phyloP scores from a whole-genome alignment of 1,140 invertebrate species.

The Dendrolimus kikuchii region DNA sequence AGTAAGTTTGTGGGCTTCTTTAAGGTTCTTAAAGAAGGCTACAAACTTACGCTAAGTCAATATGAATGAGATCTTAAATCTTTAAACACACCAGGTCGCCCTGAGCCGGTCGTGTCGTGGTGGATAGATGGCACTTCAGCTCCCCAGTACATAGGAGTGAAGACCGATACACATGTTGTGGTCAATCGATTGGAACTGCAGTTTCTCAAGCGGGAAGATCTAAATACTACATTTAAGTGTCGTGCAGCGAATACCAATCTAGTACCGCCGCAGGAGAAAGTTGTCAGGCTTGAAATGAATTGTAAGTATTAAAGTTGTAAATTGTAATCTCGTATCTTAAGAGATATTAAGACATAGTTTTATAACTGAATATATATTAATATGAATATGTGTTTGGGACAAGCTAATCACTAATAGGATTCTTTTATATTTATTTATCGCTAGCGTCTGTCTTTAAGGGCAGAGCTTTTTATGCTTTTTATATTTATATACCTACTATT shows the following conservation, averaged over 20 bases:
- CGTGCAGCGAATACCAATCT: conserved; percentile 90
- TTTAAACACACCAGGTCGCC: conserved; percentile 76
- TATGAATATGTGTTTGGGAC: no score
- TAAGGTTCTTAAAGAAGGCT: background rate
- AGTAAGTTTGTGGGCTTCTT: no score
- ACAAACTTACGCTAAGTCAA: background rate
- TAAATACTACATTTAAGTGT: conserved; percentile 88
- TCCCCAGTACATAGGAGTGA: conserved; percentile 71
- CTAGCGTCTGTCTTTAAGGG: no score
- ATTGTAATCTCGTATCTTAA: no score
- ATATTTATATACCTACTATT: no score
- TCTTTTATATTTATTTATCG: no score
- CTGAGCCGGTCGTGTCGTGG: conserved; percentile 85
- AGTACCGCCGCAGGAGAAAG: conserved; percentile 84
- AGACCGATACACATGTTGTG: conserved; percentile 79
- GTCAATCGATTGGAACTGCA: conserved; percentile 83
- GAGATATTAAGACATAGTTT: no score
- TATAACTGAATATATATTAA: no score
- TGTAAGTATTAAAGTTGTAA: conserved; percentile 73
- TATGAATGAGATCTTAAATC: background rate
- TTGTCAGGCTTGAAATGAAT: conserved; percentile 83
- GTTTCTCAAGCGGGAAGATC: conserved; percentile 80
- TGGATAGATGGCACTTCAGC: conserved; percentile 81
- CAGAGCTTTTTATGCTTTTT: no score
- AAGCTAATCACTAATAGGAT: no score